A percentile compares a stretch with the other conserved stretches of the same genome.
Conservation (phyloP, 1,140 invertebrate genomes). For the Drosophila yakuba region DNA sequence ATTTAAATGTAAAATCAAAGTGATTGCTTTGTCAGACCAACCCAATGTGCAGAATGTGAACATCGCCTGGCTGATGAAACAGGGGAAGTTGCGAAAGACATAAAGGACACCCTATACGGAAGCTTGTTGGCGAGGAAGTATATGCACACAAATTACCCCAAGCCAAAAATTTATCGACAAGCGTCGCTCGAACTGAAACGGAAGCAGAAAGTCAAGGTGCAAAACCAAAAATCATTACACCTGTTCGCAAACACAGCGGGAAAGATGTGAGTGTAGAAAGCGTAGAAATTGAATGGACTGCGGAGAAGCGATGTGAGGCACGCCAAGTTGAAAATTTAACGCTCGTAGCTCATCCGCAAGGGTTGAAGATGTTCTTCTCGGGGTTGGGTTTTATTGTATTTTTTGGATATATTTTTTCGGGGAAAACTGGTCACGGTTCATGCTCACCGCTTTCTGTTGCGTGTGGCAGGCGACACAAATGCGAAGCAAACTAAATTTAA, state of each 20-base stretch:
- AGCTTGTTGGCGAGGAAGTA: constrained; percentile 50
- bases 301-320: constrained; percentile 18
- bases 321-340: constrained; percentile 47
- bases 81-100: constrained; percentile 12
- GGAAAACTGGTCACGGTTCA: constrained; percentile 64
- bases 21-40: constrained; percentile 12
- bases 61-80: constrained; percentile 16
- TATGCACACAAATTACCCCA: constrained; percentile 61
- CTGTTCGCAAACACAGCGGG: constrained; percentile 55
- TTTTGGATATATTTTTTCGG: constrained; percentile 18
- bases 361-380: constrained; percentile 42
- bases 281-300: constrained; percentile 62
- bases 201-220: constrained; percentile 80
- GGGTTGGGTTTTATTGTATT: constrained; percentile 2
- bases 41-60: constrained; percentile 5
- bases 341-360: constrained; percentile 52
- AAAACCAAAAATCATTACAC: constrained; percentile 78
- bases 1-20: no score
- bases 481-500: constrained; percentile 42
- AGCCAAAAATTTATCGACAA: constrained; percentile 61
- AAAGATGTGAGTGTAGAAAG: constrained; percentile 74
- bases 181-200: constrained; percentile 55
- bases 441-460: constrained; percentile 53
- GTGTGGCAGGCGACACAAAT: constrained; percentile 72
- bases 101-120: constrained; percentile 53